phyloP scores from a whole-genome alignment of 2,888 invertebrate species.

The Trilocha varians region DNA sequence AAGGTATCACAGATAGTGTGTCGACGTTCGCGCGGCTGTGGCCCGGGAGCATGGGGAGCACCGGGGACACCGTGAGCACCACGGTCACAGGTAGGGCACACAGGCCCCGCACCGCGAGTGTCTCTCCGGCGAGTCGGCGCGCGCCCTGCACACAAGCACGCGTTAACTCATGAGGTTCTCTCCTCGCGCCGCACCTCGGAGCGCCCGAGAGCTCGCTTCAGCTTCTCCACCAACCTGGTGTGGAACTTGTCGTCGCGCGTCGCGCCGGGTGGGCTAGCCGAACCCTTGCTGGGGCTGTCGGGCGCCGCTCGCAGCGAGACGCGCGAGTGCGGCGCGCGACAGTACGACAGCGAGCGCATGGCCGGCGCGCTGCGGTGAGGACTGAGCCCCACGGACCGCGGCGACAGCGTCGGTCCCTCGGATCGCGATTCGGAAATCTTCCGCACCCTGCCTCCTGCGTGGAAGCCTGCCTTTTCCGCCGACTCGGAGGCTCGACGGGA shows the following conservation, averaged over 20 bases:
- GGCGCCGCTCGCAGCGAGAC: conserved; percentile 75
- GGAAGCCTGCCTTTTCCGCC: conserved; percentile 40
- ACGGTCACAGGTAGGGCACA: conserved; percentile 63
- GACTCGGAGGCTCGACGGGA: conserved; percentile 84
- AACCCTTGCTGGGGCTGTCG: conserved; percentile 78
- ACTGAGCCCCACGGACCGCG: conserved; percentile 68
- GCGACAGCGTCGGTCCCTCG: conserved; percentile 80
- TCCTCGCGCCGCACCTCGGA: conserved; percentile 62
- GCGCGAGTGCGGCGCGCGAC: conserved; percentile 68
- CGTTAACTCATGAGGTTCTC: conserved; percentile 71
- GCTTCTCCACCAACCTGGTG: conserved; percentile 84
- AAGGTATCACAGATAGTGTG: conserved; percentile 60
- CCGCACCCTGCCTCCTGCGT: conserved; percentile 65
- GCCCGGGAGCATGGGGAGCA: no score
- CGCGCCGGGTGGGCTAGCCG: conserved; percentile 76
- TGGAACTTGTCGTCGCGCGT: conserved; percentile 81
- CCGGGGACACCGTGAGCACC: conserved; percentile 8
- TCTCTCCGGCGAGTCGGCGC: conserved; percentile 58
- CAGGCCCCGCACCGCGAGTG: conserved; percentile 58
- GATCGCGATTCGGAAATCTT: conserved; percentile 84
- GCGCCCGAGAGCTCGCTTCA: conserved; percentile 80
- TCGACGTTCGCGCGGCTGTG: conserved; percentile 13
- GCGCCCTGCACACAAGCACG: conserved; percentile 68
- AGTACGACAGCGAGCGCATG: conserved; percentile 73
- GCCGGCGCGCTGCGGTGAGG: conserved; percentile 80